Conservation (phyloP, 2,113 vertebrate species). For the Symphodus melops region DNA sequence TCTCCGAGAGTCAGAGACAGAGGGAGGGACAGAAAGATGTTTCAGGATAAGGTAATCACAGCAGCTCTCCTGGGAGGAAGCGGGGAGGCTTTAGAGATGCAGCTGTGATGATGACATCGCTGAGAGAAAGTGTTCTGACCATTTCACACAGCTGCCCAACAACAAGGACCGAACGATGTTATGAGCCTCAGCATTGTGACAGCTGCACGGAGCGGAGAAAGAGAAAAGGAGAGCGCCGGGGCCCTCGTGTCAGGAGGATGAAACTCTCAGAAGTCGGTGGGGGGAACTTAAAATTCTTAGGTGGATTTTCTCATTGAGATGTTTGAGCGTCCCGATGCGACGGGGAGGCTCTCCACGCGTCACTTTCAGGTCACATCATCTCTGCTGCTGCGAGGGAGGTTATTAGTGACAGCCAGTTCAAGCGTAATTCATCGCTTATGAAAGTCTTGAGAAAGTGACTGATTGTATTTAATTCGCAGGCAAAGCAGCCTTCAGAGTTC, state of each 20-base stretch:
- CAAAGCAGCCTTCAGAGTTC: constrained; percentile 7
- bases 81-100: constrained; percentile 59
- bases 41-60: constrained; percentile 51
- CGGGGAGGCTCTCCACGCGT: not conserved
- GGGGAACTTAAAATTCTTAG: constrained; percentile 39
- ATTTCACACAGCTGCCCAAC: constrained; percentile 71
- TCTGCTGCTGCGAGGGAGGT: constrained; percentile 8
- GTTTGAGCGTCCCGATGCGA: constrained; percentile 34
- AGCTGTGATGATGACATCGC: constrained; percentile 72
- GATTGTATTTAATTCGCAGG: constrained; percentile 35
- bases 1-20: constrained; percentile 15
- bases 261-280: constrained; percentile 18
- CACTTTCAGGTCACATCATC: constrained; percentile 4
- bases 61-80: constrained; percentile 56
- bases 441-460: constrained; percentile 3
- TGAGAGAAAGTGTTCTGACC: constrained; percentile 55
- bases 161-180: constrained; percentile 16
- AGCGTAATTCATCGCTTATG: constrained; percentile 2
- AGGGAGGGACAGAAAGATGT: constrained; percentile 19
- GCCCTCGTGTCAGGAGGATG: not conserved
- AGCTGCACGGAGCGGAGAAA: constrained; percentile 35
- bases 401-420: constrained; percentile 23
- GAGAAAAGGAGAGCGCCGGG: constrained; percentile 1
- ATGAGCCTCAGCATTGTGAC: constrained; percentile 28
- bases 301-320: constrained; percentile 47